A percentile compares a stretch with the other conserved stretches of the same genome.
Evolutionary conservation across 2,113 vertebrate genomes (phyloP).

Genomic region (Tenebrosternarchus preto): DNA sequence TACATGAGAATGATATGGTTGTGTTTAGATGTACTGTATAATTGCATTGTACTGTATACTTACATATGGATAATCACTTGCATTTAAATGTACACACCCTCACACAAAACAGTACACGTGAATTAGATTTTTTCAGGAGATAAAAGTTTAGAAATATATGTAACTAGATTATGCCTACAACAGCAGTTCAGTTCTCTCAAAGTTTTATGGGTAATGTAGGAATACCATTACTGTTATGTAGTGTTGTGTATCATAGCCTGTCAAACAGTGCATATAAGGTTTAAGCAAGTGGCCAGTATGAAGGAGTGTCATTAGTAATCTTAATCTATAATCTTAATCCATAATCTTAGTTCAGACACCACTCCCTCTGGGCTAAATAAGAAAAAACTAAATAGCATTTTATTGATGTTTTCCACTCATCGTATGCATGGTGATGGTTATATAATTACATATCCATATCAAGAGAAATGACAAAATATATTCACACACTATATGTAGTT

Average conservation of each 20-base stretch:
- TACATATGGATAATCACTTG: not conserved
- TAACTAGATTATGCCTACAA: not conserved
- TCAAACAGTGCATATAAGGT: too few relatives aligned
- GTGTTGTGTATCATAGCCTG: not conserved
- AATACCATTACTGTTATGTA: not conserved
- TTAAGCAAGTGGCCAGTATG: too few relatives aligned
- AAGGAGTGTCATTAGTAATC: not conserved
- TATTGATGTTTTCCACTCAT: not conserved
- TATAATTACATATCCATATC: not conserved
- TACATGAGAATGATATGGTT: not conserved
- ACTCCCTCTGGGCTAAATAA: not conserved
- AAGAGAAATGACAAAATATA: not conserved
- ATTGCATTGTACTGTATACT: not conserved
- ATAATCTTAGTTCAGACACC: conserved; percentile 41
- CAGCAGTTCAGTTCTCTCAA: not conserved
- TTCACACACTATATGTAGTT: not conserved
- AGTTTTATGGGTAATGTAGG: not conserved
- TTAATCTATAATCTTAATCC: conserved; percentile 51
- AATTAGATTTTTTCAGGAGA: not conserved
- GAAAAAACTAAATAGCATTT: conserved; percentile 1
- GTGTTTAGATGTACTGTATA: not conserved
- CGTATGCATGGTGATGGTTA: not conserved
- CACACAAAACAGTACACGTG: not conserved
- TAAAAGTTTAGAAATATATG: not conserved
- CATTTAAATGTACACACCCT: not conserved